phyloP scores from a whole-genome alignment of 2,888 invertebrate species.

The Nomada fucata region DNA sequence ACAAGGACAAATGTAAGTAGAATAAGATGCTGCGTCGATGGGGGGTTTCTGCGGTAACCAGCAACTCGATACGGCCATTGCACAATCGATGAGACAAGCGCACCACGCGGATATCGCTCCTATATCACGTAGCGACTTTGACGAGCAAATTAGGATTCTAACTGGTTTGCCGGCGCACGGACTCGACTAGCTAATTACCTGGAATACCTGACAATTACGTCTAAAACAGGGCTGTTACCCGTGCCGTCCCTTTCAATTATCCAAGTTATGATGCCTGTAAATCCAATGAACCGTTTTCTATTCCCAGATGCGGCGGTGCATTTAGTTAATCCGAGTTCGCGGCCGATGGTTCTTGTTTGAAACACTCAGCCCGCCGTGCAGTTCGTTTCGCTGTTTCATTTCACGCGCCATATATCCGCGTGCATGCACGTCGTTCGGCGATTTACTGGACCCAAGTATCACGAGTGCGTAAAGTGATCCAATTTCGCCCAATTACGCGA shows the following conservation, averaged over 20 bases:
- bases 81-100: neutral
- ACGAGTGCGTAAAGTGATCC: neutral
- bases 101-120: neutral
- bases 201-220: conserved; percentile 4
- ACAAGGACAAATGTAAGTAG: neutral
- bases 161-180: conserved; percentile 13
- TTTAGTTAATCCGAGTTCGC: conserved; percentile 12
- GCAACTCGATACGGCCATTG: conserved; percentile 1
- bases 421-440: neutral
- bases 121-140: conserved; percentile 12
- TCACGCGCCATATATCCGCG: no score
- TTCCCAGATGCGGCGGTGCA: conserved; percentile 3
- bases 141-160: conserved; percentile 46
- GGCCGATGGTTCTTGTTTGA: conserved; percentile 17
- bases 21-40: neutral
- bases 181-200: conserved; percentile 1
- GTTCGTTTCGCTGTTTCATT: conserved; percentile 10
- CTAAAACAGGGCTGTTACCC: conserved; percentile 12
- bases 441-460: neutral
- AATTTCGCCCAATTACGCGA: neutral
- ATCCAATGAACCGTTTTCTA: conserved; percentile 29
- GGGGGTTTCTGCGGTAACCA: neutral
- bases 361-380: neutral
- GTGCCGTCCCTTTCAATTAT: conserved; percentile 41
- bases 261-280: conserved; percentile 40